Base-by-base conservation (phyloP, 37 sponge, comb jelly and placozoan genomes). In the Spongilla lacustris region DNA sequence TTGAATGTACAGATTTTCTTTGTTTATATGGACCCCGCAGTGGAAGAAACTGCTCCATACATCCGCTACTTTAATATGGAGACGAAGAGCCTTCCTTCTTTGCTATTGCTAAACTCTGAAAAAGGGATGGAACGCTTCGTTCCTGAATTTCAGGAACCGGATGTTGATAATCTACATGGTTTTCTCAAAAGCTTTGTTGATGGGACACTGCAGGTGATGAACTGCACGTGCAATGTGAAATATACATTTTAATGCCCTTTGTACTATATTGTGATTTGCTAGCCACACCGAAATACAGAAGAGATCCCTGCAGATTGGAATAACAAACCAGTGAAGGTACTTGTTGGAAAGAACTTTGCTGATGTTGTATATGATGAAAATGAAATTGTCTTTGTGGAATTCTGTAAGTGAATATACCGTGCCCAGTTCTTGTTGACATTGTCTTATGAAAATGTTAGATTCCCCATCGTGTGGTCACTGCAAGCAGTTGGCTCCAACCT, bases 381-480 rank as follows among this genome's bases (percentile, higher is more conserved):
- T 28, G 95, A 96, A 76, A 76, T 87, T 69, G 99, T 93, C 67
- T 95, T 98, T 58, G 96, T 98, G 24, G 99, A 98, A 75, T 98
- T 98, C 89, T 98, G 97, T 96, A 69, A 94, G 97, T 93, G 2
- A 26, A 5, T 11, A 31, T 68, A 29, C 17, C 50, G 46, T 14
- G 14, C 2, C 11, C 14, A 17, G 11, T 58, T 1, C 21, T 1
- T 58, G 19, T 14, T 58, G 12, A 14, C 19, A 14, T 17, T 58
- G 11, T 6, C 4, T 14, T 17, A 14, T 41, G 41, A 41, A 9
- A 41, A 41, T 41, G 41, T 13, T 70, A 96, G 97, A 98, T 90
- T 97, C 99, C 32, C 99, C 99, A 69, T 98, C 97, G 99, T 98
- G 99, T 88, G 99, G 99, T 25, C 99, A 98, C 78, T 98, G 99